Evolutionary conservation across 2,113 vertebrate species (phyloP), one percentile per base, ranked within the genome.

Genomic region (Nestor notabilis): DNA sequence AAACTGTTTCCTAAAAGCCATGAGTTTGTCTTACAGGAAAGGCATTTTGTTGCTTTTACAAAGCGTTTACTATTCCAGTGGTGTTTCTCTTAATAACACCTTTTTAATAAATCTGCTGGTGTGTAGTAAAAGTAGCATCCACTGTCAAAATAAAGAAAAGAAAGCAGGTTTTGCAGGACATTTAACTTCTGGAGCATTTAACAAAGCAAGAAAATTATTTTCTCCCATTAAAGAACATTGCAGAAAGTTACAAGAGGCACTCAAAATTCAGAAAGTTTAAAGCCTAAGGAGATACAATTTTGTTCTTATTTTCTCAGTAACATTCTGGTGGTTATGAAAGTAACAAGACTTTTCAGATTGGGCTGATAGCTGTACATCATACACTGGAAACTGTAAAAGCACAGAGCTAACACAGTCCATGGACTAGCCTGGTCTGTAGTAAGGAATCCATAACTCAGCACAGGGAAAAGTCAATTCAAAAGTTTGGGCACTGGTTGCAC

Each of bases 71-170:
- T 18, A 24, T 83, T 80, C 56, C 82, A 68, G 13, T 41, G n/a
- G 17, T 47, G 16, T 44, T 91, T 80, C 35, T 89, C 11, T 69
- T 64, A 60, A 39, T 58, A 90, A 41, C 28, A 47, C 5, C 20
- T 56, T 60, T 83, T 37, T 9, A 70, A 46, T 28, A 90, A 80
- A 66, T 90, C 50, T 52, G 17, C 41, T 76, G 33, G 13, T 70
- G 27, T 3, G 1, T 28, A 80, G 19, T 43, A 65, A 61, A 70
- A 60, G 44, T 11, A 75, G 37, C 12, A 41, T 7, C 3, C 3
- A 24, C 11, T 49, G 11, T 64, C 8, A 0, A 7, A 16, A 23
- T 17, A 7, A n/a, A 14, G 1, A 15, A 49, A 39, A 37, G 28
- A 20, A 9, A 2, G 2, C 10, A 65, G 10, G 6, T 66, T 37